Evolutionary conservation across 1,140 invertebrate genomes (phyloP).

Genomic region (Cyrtorhinus lividipennis): DNA sequence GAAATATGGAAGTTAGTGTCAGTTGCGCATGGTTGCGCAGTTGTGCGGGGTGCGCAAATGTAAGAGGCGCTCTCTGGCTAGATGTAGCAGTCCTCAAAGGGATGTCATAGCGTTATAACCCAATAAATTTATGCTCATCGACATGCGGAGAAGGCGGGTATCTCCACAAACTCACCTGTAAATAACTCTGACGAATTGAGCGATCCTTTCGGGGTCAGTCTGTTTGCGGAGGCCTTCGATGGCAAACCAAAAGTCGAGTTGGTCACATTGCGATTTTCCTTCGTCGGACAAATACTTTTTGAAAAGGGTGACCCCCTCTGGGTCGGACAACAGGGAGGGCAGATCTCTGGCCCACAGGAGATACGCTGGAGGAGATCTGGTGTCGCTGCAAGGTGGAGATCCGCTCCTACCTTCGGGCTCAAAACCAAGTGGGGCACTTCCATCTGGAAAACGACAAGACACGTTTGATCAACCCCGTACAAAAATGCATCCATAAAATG

Average conservation of each 20-base stretch:
- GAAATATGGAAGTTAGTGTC: too few relatives aligned
- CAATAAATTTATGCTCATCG: too few relatives aligned
- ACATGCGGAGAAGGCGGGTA: too few relatives aligned
- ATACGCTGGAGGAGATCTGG: conserved; percentile 55
- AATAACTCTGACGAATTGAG: conserved; percentile 64
- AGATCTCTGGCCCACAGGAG: conserved; percentile 74
- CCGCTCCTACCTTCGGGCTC: conserved; percentile 33
- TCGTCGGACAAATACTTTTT: conserved; percentile 68
- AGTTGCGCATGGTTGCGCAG: too few relatives aligned
- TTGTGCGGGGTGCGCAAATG: too few relatives aligned
- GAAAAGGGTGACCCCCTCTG: conserved; percentile 72
- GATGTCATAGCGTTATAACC: too few relatives aligned
- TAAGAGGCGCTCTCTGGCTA: too few relatives aligned
- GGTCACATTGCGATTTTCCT: conserved; percentile 55
- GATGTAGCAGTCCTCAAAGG: too few relatives aligned
- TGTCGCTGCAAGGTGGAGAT: conserved; percentile 28
- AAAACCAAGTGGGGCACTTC: conserved; percentile 36
- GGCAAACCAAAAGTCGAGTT: conserved; percentile 80
- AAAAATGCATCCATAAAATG: background rate
- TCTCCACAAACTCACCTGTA: conserved; percentile 48
- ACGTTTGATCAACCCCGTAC: too few relatives aligned
- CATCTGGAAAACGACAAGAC: conserved; percentile 30
- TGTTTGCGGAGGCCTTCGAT: conserved; percentile 77
- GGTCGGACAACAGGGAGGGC: conserved; percentile 63
- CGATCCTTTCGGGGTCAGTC: conserved; percentile 50